A percentile compares a stretch with the other conserved stretches of the same genome.
Evolutionary conservation across 2,113 vertebrate species (phyloP).

Genomic region (Recurvirostra avosetta): DNA sequence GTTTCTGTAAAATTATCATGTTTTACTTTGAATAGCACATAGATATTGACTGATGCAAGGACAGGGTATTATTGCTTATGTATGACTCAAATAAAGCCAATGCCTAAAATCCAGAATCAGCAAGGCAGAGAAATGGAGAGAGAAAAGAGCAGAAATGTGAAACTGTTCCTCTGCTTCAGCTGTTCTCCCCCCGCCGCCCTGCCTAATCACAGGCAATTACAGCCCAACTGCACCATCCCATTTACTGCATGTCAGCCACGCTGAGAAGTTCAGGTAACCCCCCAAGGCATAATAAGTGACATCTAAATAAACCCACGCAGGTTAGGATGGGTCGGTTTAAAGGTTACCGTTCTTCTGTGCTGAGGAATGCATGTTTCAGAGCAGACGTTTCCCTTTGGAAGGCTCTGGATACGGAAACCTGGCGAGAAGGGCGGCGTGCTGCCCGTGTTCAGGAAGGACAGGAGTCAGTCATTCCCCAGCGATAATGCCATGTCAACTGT

Average conservation of each 20-base stretch:
- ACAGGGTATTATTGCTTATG: not conserved
- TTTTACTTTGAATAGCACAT: not conserved
- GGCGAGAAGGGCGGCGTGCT: not conserved
- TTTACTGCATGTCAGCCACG: not conserved
- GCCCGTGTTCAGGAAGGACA: not conserved
- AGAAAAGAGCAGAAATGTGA: not conserved
- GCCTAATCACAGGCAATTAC: not conserved
- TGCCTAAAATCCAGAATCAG: not conserved
- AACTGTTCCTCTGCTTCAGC: not conserved
- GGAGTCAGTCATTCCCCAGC: rapidly evolving
- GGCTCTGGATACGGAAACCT: not conserved
- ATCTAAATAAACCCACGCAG: not conserved
- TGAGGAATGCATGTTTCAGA: rapidly evolving
- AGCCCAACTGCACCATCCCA: not conserved
- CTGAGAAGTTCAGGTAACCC: not conserved
- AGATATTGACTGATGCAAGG: not conserved
- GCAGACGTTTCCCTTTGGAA: not conserved
- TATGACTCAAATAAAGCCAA: not conserved
- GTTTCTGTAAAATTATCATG: not conserved
- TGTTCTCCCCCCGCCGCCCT: not conserved
- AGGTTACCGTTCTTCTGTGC: not conserved
- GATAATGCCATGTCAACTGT: rapidly evolving
- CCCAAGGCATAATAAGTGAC: not conserved
- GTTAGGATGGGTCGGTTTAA: not conserved
- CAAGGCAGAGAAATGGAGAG: not conserved